Base-by-base conservation (phyloP, 2,797 vertebrate genomes). In the Chiloscyllium punctatum region DNA sequence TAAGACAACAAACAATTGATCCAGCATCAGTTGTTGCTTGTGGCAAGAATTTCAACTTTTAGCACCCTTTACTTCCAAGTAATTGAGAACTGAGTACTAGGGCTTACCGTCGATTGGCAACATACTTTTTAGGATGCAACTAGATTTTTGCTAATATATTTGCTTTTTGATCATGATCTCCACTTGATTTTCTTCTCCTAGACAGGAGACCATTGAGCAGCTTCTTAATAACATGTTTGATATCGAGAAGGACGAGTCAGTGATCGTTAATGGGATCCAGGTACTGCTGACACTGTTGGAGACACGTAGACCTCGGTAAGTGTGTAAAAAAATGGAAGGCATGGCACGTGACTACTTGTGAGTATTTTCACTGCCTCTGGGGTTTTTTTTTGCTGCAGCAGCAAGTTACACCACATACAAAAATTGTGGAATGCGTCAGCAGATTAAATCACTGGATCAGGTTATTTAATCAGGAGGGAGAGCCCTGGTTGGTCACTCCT, bases 151-250 rank as follows among this genome's bases (percentile, higher is more conserved):
- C 66, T 11, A 15, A 37, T n/a, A 48, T 92, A 21, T 13, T 92
- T 42, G n/a, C 42, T 69, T 69, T 92, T 21, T 92, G 87, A 92
- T 69, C 90, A 42, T 66, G 69, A 92, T 42, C 90, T 69, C 90
- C 23, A 23, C 37, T 66, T 66, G n/a, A 92, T 53, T 7, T 13
- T 8, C 48, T 53, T 57, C 42, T 48, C 48, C 94, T 6, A 98
- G 97, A 96, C 97, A 98, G 96, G 97, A 98, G 96, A 97, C 97
- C 0, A 96, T 98, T 0, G 97, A 97, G 96, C 97, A 97, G 96
- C 97, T 98, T 21, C 96, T 98, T 66, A 96, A 96, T 96, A 98
- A 98, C 96, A 97, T 98, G 97, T 96, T 98, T 74, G 97, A 97
- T 84, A 97, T 96, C 8, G 96, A 97, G 69, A 97, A 94, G 95